Conservation (phyloP, 1,140 invertebrate genomes). For the Drosophila lowei region DNA sequence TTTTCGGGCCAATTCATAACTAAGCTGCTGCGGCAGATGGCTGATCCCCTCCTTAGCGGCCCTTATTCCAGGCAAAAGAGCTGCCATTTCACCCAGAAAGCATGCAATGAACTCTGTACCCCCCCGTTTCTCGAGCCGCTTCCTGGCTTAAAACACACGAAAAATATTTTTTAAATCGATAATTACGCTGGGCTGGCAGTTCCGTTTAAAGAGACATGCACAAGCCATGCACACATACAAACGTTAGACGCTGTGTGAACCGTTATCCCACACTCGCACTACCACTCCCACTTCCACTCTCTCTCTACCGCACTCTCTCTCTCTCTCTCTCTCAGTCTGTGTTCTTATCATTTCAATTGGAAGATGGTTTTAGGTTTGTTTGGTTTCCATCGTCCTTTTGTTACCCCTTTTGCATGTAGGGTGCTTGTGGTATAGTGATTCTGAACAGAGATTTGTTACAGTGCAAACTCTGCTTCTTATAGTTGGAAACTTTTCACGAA, state of each 20-base stretch:
- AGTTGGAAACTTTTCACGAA: no score
- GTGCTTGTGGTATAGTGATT: not conserved
- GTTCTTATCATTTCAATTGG: conserved; percentile 43
- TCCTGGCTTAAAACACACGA: conserved; percentile 29
- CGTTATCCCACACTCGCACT: not conserved
- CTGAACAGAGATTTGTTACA: no score
- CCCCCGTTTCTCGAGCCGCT: no score
- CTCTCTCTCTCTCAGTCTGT: not conserved
- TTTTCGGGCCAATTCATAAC: conserved; percentile 46
- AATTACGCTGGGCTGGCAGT: conserved; percentile 53
- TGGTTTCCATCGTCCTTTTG: conserved; percentile 33
- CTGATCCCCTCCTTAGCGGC: conserved; percentile 9
- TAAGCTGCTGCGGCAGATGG: conserved; percentile 40
- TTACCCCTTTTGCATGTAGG: conserved; percentile 19
- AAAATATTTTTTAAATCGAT: conserved; percentile 65
- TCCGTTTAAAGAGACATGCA: conserved; percentile 36
- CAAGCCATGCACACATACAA: not conserved
- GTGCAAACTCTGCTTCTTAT: no score
- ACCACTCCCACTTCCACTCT: conserved; percentile 2
- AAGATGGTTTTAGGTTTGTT: conserved; percentile 46
- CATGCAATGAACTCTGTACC: conserved; percentile 64
- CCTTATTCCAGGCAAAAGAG: not conserved
- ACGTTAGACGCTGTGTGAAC: conserved; percentile 31
- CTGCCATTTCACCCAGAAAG: conserved; percentile 49
- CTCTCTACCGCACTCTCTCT: not conserved